phyloP scores from a whole-genome alignment of 2,797 vertebrate species.

The Luscinia megarhynchos region DNA sequence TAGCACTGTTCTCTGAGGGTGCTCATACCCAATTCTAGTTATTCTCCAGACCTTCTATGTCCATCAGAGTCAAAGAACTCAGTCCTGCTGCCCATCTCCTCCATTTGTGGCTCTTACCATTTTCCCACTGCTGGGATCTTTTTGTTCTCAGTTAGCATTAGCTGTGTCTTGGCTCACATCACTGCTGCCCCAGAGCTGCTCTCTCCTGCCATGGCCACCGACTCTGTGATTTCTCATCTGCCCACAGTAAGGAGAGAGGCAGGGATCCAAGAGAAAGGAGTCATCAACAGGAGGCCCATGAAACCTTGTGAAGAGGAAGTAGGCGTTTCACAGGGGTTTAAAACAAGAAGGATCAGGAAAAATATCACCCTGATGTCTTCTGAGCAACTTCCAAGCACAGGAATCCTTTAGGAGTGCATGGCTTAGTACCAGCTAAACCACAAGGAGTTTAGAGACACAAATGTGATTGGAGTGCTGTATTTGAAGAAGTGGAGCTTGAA shows the following conservation, averaged over 20 bases:
- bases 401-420: not conserved
- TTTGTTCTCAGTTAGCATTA: not conserved
- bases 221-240: conserved; percentile 27
- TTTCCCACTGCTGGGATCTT: not conserved
- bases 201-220: not conserved
- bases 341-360: conserved; percentile 11
- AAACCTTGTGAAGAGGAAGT: conserved; percentile 20
- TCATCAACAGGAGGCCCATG: conserved; percentile 27
- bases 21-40: not conserved
- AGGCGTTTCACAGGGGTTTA: conserved; percentile 11
- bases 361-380: not conserved
- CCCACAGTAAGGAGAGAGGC: conserved; percentile 20
- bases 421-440: not conserved
- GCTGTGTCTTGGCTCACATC: not conserved
- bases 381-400: not conserved
- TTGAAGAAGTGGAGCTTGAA: not conserved
- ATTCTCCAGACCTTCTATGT: not conserved
- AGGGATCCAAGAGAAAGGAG: conserved; percentile 34
- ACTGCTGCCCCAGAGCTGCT: not conserved
- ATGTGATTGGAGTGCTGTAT: not conserved
- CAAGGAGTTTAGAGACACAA: not conserved
- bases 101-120: fast-evolving
- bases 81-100: not conserved
- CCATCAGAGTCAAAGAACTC: not conserved
- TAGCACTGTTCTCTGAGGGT: not conserved